Evolutionary conservation across 2,888 invertebrate genomes (phyloP), one percentile per base, ranked within the genome.

Genomic region (Leptothorax acervorum): DNA sequence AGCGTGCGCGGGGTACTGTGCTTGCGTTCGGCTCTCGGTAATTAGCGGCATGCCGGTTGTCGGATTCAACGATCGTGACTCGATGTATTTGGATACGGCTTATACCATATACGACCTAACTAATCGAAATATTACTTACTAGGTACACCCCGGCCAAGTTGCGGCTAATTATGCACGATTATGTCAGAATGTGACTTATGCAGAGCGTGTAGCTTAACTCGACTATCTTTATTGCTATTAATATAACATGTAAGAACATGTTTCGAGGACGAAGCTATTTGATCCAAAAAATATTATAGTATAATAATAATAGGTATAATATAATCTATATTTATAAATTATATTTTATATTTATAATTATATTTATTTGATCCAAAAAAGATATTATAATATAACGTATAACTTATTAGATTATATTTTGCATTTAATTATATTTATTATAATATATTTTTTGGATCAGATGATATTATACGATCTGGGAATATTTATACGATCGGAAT

Each of bases 41-140:
- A 81, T 81, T 81, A 81, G 79, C 75, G 60, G 28, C 79, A 81
- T 6, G 75, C 73, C 74, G 60, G 74, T 48, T 42, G 70, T 55
- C 39, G 63, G 79, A 62, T 82, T n/a, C 51, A 51, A 51, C 57
- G 53, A 66, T 76, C 63, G 66, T 51, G 39, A 42, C 79, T 81
- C 82, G 53, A 65, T 53, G 82, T 31, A 28, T 82, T 45, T 62
- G 35, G 39, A 53, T 12, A 28, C 23, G 48, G 39, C 11, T 51
- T n/a, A 2, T 23, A 5, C 68, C 35, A 18, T 15, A 15, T 23
- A n/a, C 51, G 51, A 63, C 18, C 35, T 31, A 76, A n/a, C 35
- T 31, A 76, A n/a, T 68, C 53, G 12, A 68, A 66, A 35, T 76
- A 23, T 48, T 4, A n/a, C 65, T 65, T 11, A 35, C 35, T 48